A percentile compares a stretch with the other conserved stretches of the same genome.
phyloP scores from a whole-genome alignment of 2,113 vertebrate genomes.

The Cyphomyrus discorhynchus region DNA sequence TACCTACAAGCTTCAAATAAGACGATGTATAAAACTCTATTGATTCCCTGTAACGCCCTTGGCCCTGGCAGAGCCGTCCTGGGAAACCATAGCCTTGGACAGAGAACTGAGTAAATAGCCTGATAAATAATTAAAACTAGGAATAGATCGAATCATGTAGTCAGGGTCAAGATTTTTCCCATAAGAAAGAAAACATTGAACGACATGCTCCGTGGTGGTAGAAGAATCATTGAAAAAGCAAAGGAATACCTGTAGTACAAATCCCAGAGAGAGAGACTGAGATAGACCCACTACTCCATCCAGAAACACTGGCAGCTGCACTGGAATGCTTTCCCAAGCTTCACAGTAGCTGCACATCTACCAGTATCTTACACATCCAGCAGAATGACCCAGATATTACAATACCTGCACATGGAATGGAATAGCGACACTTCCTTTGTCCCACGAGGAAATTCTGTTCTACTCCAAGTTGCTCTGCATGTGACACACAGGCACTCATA shows the following conservation, averaged over 20 bases:
- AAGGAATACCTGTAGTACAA: background rate
- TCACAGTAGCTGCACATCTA: background rate
- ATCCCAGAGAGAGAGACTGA: background rate
- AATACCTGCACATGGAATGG: background rate
- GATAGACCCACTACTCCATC: background rate
- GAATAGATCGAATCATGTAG: background rate
- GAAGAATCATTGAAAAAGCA: background rate
- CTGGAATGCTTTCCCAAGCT: background rate
- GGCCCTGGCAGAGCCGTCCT: background rate
- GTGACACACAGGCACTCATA: background rate
- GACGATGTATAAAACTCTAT: background rate
- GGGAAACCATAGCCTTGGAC: background rate
- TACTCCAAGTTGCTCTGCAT: background rate
- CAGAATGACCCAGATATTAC: background rate
- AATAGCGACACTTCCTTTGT: background rate
- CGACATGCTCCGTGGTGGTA: background rate
- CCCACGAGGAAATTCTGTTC: background rate
- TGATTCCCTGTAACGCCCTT: background rate
- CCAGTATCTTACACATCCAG: background rate
- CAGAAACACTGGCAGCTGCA: background rate
- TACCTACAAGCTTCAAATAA: background rate
- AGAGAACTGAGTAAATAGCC: background rate
- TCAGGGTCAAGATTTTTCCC: background rate
- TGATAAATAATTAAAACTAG: constrained; percentile 2
- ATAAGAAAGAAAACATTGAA: background rate